Conservation (phyloP, 2,888 invertebrate species). For the Cryptus armator region DNA sequence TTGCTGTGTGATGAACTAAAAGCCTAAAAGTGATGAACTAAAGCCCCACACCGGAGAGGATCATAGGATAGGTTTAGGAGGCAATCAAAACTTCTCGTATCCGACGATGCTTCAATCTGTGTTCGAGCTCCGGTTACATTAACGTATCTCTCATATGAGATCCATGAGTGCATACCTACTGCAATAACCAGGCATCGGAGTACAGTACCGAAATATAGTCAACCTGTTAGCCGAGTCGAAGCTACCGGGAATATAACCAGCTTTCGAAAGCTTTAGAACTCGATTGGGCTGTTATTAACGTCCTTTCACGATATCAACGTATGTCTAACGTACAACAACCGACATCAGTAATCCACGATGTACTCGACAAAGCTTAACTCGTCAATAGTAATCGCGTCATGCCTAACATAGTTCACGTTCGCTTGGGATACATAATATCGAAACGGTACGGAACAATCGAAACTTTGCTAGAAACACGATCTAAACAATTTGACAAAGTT, state of each 20-base stretch:
- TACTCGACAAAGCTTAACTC: not conserved
- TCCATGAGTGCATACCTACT: conserved; percentile 25
- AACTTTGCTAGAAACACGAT: conserved; percentile 5
- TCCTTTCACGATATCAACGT: conserved; percentile 9
- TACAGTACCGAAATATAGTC: not conserved
- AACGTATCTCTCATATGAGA: conserved; percentile 30
- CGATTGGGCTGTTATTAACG: conserved; percentile 2
- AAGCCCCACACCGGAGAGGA: conserved; percentile 21
- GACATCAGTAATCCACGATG: not conserved
- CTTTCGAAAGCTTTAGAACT: conserved; percentile 19
- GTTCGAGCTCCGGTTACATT: not conserved
- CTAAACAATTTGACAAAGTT: not conserved
- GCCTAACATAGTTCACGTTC: not conserved
- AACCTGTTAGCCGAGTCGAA: conserved; percentile 13
- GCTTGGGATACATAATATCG: not conserved
- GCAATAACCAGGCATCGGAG: not conserved
- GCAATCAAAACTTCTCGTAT: conserved; percentile 39
- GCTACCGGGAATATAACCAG: conserved; percentile 12
- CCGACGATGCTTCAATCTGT: not conserved
- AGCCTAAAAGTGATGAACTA: not conserved
- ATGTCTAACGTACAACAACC: not conserved
- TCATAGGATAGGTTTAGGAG: conserved; percentile 24
- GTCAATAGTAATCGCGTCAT: conserved; percentile 4
- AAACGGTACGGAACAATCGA: not conserved
- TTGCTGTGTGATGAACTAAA: conserved; percentile 7